Evolutionary conservation across 2,888 invertebrate genomes (phyloP).

Genomic region (Diachrysia chrysitis): DNA sequence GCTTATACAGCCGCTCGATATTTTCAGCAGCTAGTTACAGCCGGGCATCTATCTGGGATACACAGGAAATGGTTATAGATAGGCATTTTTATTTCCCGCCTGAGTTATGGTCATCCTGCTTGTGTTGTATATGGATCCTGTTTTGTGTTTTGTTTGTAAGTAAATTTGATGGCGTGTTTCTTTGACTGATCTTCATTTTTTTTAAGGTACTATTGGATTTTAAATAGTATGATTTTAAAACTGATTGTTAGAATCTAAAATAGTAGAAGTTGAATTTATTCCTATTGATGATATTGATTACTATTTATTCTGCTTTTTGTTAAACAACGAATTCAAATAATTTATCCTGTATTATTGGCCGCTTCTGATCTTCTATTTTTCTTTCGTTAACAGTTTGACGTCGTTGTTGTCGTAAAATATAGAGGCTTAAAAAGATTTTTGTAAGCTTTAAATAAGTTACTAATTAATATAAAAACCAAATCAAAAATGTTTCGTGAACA

Average conservation of each 20-base stretch:
- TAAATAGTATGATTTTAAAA: too few relatives aligned
- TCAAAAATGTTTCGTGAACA: background rate
- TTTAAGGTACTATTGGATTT: too few relatives aligned
- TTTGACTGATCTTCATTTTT: background rate
- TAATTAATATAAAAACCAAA: background rate
- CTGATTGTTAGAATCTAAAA: too few relatives aligned
- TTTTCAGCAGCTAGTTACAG: constrained; percentile 59
- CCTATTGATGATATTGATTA: too few relatives aligned
- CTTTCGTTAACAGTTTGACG: too few relatives aligned
- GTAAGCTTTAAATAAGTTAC: background rate
- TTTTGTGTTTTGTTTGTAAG: constrained; percentile 52
- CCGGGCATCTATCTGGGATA: constrained; percentile 63
- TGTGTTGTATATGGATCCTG: constrained; percentile 53
- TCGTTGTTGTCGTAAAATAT: too few relatives aligned
- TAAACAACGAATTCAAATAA: too few relatives aligned
- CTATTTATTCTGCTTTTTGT: too few relatives aligned
- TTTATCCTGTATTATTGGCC: too few relatives aligned
- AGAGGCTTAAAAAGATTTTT: too few relatives aligned
- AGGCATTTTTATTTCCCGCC: constrained; percentile 66
- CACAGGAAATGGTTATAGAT: constrained; percentile 45
- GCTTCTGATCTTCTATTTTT: too few relatives aligned
- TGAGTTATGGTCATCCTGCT: constrained; percentile 59
- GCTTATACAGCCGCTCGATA: constrained; percentile 65
- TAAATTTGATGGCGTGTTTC: constrained; percentile 52
- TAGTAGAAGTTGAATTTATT: too few relatives aligned